A percentile compares a stretch with the other conserved stretches of the same genome.
These are phyloP conservation scores for Malthinus seriepunctatus DNA, from an alignment of 2,888 invertebrate species.

Conservation along the genomic window DNA sequence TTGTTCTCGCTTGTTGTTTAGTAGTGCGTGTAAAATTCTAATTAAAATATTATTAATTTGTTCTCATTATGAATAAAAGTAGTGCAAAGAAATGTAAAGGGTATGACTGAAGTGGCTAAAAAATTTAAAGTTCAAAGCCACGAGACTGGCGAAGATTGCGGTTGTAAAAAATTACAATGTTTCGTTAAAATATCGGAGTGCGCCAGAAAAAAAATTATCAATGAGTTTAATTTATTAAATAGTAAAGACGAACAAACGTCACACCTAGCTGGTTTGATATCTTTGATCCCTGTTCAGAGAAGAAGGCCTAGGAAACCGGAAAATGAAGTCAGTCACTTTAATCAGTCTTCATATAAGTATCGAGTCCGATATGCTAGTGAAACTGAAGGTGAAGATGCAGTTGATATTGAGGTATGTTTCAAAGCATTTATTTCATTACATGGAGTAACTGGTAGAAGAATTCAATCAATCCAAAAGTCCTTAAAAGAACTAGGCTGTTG, in stretches of 20 bases:
- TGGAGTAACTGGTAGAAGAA: conserved; percentile 5
- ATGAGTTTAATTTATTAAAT: background rate
- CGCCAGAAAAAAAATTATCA: background rate
- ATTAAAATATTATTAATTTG: too few species aligned
- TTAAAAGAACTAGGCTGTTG: background rate
- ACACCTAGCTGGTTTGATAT: background rate
- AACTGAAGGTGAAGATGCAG: background rate
- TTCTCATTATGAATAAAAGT: too few species aligned
- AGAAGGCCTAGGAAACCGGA: background rate
- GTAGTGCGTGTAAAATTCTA: too few species aligned
- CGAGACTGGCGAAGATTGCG: background rate
- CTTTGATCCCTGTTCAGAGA: background rate
- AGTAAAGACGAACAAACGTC: background rate
- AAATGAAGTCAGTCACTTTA: background rate
- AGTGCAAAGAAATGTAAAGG: too few species aligned
- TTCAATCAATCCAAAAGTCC: background rate
- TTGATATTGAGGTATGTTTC: background rate
- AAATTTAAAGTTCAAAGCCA: background rate
- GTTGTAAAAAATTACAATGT: background rate
- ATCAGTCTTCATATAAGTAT: background rate
- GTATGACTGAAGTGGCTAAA: background rate
- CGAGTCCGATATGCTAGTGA: background rate
- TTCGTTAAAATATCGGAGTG: background rate
- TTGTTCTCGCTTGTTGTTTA: too few species aligned
- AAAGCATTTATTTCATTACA: conserved; percentile 5